Conservation (phyloP, 2,888 invertebrate species). For the Lithophane ornitopus region DNA sequence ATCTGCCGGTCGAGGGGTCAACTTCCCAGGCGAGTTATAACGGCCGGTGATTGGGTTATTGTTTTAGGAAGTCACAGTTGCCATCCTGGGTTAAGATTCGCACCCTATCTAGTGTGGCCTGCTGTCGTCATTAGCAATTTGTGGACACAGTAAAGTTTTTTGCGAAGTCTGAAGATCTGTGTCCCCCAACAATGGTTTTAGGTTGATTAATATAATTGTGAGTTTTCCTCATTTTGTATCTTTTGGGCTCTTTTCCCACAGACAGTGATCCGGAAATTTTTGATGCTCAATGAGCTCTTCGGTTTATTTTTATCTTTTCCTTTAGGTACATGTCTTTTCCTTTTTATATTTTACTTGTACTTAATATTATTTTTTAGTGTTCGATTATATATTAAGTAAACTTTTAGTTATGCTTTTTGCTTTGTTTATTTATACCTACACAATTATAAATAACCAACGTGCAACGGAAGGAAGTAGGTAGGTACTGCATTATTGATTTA, state of each 20-base stretch:
- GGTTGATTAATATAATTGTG: neutral
- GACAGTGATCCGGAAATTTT: too few relatives aligned
- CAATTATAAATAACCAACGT: neutral
- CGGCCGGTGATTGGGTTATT: constrained; percentile 41
- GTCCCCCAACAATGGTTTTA: too few relatives aligned
- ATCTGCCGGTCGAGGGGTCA: constrained; percentile 28
- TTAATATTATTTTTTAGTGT: too few relatives aligned
- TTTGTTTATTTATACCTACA: neutral
- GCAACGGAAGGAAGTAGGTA: constrained; percentile 31
- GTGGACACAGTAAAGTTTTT: neutral
- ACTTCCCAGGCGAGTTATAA: constrained; percentile 22
- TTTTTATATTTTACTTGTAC: too few relatives aligned
- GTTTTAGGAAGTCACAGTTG: constrained; percentile 40
- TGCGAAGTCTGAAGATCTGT: too few relatives aligned
- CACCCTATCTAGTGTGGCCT: constrained; percentile 1
- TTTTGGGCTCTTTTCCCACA: too few relatives aligned
- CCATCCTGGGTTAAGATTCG: constrained; percentile 13
- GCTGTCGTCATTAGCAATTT: neutral
- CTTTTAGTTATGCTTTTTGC: neutral
- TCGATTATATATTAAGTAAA: too few relatives aligned
- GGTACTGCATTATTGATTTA: constrained; percentile 38
- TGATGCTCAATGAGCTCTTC: too few relatives aligned
- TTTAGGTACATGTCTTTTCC: too few relatives aligned
- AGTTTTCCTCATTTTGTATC: neutral
- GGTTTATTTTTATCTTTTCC: too few relatives aligned